Percentiles rank a stretch among this genome's conserved stretches.
phyloP scores from a whole-genome alignment of 2,113 vertebrate genomes.

The Typhlomys cinereus region DNA sequence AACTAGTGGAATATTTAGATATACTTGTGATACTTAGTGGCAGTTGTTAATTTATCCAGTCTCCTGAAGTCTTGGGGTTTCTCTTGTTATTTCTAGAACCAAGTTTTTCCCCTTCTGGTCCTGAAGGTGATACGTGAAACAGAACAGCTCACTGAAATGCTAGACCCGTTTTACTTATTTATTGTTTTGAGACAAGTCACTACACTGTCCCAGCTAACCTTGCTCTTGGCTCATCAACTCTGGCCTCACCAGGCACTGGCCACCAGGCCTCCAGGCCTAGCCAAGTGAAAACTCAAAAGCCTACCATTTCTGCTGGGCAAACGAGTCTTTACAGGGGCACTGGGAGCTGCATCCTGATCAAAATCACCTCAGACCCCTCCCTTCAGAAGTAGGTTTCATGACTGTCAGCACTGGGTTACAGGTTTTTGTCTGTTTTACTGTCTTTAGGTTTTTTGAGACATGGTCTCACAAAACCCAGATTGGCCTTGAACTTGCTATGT shows the following conservation, averaged over 20 bases:
- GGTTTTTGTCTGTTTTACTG: neutral
- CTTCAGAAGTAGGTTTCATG: constrained; percentile 15
- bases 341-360: neutral
- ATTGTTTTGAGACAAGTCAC: neutral
- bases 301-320: neutral
- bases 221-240: neutral
- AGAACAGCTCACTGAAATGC: neutral
- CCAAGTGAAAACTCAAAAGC: neutral
- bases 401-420: neutral
- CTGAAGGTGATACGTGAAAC: neutral
- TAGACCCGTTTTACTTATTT: neutral
- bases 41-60: neutral
- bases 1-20: neutral
- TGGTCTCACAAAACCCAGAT: neutral
- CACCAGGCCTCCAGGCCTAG: neutral
- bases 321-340: neutral
- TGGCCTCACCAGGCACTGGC: neutral
- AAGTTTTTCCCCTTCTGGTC: neutral
- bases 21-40: neutral
- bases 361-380: neutral
- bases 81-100: neutral
- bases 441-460: too few species aligned
- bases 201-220: neutral
- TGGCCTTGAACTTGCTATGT: neutral
- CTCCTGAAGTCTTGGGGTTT: neutral